Conservation (phyloP, 2,113 vertebrate species). For the Pteronura brasiliensis region DNA sequence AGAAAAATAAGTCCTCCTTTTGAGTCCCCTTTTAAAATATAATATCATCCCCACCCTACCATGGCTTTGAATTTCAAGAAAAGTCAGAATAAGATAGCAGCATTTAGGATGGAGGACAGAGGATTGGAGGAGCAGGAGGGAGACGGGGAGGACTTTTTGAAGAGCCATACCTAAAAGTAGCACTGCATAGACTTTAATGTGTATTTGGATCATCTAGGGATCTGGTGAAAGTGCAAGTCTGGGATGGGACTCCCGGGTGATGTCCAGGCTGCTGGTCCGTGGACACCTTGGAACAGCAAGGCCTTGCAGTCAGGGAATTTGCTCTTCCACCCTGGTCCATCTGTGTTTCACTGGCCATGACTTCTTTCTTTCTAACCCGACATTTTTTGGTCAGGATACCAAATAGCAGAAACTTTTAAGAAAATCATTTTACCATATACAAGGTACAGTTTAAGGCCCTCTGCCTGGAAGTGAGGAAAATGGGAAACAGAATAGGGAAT, state of each 20-base stretch:
- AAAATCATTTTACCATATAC: neutral
- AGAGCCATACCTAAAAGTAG: neutral
- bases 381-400: neutral
- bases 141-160: neutral
- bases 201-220: neutral
- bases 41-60: neutral
- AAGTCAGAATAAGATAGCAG: neutral
- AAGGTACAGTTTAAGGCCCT: neutral
- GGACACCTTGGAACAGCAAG: neutral
- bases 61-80: neutral
- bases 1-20: constrained; percentile 9
- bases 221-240: neutral
- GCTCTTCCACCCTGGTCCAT: neutral
- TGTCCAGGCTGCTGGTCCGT: accelerated
- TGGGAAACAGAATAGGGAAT: neutral
- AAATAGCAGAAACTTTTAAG: constrained; percentile 21
- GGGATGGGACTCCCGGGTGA: neutral
- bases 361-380: constrained; percentile 11
- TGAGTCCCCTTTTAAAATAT: constrained; percentile 19
- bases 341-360: neutral
- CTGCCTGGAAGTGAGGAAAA: neutral
- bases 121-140: neutral
- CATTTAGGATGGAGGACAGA: neutral
- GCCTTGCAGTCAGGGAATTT: neutral
- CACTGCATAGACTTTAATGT: neutral